These are phyloP conservation scores for Lithophane socia DNA, from an alignment of 2,888 invertebrate species.

Conservation along the genomic window DNA sequence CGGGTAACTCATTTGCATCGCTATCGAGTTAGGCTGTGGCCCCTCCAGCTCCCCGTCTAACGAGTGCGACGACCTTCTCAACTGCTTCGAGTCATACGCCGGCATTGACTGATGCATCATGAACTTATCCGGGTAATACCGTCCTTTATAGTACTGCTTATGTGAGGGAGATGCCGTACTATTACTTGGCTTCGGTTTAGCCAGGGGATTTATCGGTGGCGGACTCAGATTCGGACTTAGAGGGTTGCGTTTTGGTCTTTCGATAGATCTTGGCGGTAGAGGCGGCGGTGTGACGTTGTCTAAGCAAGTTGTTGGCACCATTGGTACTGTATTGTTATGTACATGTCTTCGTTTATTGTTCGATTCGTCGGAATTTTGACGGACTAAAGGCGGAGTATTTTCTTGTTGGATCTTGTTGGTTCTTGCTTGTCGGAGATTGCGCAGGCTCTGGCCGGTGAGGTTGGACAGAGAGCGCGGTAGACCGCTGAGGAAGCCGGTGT, in stretches of 20 bases:
- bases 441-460: conserved; percentile 86
- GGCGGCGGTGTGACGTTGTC: conserved; percentile 85
- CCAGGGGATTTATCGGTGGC: conserved; percentile 74
- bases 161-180: conserved; percentile 68
- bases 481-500: conserved; percentile 84
- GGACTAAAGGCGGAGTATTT: conserved; percentile 75
- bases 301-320: conserved; percentile 85
- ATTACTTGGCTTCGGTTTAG: conserved; percentile 72
- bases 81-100: conserved; percentile 73
- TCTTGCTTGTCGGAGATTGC: conserved; percentile 75
- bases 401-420: conserved; percentile 69
- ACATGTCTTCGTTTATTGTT: conserved; percentile 72
- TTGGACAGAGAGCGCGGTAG: conserved; percentile 87
- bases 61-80: conserved; percentile 83
- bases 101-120: conserved; percentile 82
- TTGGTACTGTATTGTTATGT: conserved; percentile 82
- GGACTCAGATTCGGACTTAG: conserved; percentile 67
- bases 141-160: conserved; percentile 73
- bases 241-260: conserved; percentile 77
- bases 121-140: conserved; percentile 60
- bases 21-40: conserved; percentile 91
- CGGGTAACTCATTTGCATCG: conserved; percentile 92
- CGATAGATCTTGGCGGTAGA: conserved; percentile 80
- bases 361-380: conserved; percentile 81
- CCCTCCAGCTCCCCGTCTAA: conserved; percentile 84